Percentiles rank a stretch among this genome's conserved stretches.
Conservation (phyloP, 2,888 invertebrate species). For the Drosophila pseudotalamancana region DNA sequence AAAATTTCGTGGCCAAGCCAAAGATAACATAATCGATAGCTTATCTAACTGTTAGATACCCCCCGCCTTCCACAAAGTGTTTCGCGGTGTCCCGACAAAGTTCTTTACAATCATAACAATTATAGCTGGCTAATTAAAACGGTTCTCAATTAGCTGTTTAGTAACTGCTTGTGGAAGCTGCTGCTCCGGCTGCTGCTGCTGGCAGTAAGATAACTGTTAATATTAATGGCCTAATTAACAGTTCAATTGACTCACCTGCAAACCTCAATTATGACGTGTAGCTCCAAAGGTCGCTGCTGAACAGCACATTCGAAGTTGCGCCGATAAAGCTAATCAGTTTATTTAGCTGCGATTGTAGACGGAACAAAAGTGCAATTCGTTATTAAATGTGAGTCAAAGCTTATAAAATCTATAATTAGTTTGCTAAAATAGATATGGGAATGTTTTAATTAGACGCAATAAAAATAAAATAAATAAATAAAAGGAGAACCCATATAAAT, state of each 20-base stretch:
- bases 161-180: conserved; percentile 1
- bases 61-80: background rate
- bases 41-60: conserved; percentile 47
- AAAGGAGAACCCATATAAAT: no score
- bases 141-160: conserved; percentile 21
- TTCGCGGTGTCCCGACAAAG: background rate
- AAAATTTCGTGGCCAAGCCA: conserved; percentile 14
- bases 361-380: background rate
- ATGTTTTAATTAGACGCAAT: background rate
- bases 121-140: conserved; percentile 29
- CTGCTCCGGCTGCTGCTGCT: background rate
- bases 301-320: background rate
- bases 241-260: conserved; percentile 39
- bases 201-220: conserved; percentile 9
- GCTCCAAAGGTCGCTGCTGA: conserved; percentile 50
- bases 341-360: background rate
- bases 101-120: conserved; percentile 1
- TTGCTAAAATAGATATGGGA: background rate
- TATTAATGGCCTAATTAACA: conserved; percentile 12
- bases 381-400: background rate
- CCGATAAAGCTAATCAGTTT: conserved; percentile 28
- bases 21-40: conserved; percentile 49
- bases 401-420: background rate
- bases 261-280: conserved; percentile 48
- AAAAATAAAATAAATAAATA: background rate